Conservation (phyloP, 2,113 vertebrate genomes). For the Phylloscopus trochilus region DNA sequence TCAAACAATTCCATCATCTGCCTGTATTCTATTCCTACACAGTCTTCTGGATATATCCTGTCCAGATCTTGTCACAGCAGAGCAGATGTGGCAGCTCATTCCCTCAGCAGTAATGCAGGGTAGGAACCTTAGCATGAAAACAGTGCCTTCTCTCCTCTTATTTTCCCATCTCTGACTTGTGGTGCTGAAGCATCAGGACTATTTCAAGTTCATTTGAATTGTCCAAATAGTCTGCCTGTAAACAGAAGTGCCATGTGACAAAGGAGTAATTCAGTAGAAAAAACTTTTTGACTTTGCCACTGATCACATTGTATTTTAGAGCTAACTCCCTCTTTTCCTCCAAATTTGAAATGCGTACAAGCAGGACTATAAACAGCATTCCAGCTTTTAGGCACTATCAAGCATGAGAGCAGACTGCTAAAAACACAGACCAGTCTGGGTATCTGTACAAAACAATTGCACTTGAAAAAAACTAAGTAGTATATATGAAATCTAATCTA, state of each 20-base stretch:
- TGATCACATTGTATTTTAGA: background rate
- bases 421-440: background rate
- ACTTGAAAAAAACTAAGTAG: background rate
- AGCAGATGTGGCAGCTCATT: slow-evolving; percentile 32
- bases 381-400: background rate
- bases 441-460: background rate
- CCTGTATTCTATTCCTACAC: background rate
- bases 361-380: background rate
- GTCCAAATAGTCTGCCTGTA: background rate
- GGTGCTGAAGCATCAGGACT: background rate
- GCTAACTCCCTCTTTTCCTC: background rate
- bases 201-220: background rate
- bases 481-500: background rate
- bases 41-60: background rate
- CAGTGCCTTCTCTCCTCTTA: background rate
- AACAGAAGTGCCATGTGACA: background rate
- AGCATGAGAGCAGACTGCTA: background rate
- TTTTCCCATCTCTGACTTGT: background rate
- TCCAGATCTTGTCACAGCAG: slow-evolving; percentile 8
- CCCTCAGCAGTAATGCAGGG: background rate
- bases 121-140: background rate
- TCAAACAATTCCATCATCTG: slow-evolving; percentile 23
- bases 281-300: background rate
- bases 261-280: background rate
- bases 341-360: background rate